phyloP scores from a whole-genome alignment of 2,797 vertebrate genomes.

The Pelodytes ibericus region DNA sequence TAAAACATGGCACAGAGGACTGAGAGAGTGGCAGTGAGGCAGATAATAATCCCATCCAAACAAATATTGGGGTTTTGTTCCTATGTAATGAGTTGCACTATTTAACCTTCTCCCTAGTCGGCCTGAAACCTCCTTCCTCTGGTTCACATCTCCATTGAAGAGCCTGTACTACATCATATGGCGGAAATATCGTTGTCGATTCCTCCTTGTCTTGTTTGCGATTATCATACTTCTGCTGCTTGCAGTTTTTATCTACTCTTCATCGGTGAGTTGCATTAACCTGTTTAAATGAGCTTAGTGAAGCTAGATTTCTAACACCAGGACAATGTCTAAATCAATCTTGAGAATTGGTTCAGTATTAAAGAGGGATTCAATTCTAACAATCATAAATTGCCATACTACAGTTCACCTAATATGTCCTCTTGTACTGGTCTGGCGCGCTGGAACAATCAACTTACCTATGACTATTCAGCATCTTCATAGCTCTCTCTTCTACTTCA shows the following conservation, averaged over 20 bases:
- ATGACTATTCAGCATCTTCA: no score
- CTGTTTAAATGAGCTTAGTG: background rate
- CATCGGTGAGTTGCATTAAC: constrained; percentile 61
- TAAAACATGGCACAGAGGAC: background rate
- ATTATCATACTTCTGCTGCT: constrained; percentile 52
- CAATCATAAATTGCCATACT: background rate
- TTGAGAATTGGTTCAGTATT: no score
- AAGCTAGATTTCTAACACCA: no score
- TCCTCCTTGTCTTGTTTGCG: background rate
- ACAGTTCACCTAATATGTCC: background rate
- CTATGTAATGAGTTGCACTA: no score
- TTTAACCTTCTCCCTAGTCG: constrained; percentile 57
- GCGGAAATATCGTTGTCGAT: constrained; percentile 57
- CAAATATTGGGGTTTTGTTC: no score
- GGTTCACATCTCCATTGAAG: constrained; percentile 60
- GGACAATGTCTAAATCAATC: no score
- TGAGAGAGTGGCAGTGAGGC: no score
- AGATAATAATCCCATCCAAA: no score
- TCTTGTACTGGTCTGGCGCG: background rate
- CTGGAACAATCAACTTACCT: background rate
- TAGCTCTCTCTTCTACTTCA: no score
- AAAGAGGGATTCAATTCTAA: background rate
- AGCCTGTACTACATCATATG: constrained; percentile 48
- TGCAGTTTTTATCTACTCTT: constrained; percentile 60
- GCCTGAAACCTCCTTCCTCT: constrained; percentile 53